Percentiles rank a stretch among this genome's conserved stretches.
phyloP scores from a whole-genome alignment of 2,888 invertebrate genomes.

The Caenorhabditis sulstoni region DNA sequence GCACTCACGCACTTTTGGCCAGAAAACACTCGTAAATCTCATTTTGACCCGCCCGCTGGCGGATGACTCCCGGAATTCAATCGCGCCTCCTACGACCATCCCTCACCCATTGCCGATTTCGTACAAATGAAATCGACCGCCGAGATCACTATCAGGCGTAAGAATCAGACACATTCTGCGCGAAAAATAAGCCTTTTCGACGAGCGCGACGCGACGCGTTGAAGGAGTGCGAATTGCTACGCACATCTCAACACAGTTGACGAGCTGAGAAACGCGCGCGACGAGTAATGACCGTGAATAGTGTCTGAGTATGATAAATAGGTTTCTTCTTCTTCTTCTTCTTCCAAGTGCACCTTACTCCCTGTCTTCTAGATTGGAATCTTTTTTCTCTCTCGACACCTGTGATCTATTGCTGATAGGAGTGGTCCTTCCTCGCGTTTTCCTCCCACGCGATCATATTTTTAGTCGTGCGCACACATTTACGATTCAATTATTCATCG shows the following conservation, averaged over 20 bases:
- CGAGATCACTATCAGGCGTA: conserved; percentile 59
- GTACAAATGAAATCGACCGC: conserved; percentile 54
- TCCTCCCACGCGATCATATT: neutral
- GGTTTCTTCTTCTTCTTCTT: conserved; percentile 16
- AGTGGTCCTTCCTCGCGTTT: conserved; percentile 12
- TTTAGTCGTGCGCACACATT: conserved; percentile 18
- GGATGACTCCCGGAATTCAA: conserved; percentile 53
- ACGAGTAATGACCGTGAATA: conserved; percentile 39
- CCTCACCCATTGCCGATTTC: conserved; percentile 48
- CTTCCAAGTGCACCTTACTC: conserved; percentile 22
- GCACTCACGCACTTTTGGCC: conserved; percentile 53
- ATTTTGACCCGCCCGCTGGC: conserved; percentile 22
- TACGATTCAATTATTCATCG: conserved; percentile 24
- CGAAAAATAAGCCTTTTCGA: conserved; percentile 55
- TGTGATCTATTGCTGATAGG: conserved; percentile 32
- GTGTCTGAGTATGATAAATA: conserved; percentile 46
- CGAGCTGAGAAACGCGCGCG: conserved; percentile 21
- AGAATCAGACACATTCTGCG: conserved; percentile 58
- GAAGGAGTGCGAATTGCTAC: conserved; percentile 42
- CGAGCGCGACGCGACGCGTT: conserved; percentile 11
- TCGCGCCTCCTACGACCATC: conserved; percentile 5
- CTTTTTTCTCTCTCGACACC: conserved; percentile 33
- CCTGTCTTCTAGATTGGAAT: conserved; percentile 35
- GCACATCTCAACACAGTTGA: conserved; percentile 10
- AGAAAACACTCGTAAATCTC: conserved; percentile 52